These are phyloP conservation scores for Hypercompe scribonia DNA, from an alignment of 2,888 invertebrate species.

Conservation along the genomic window DNA sequence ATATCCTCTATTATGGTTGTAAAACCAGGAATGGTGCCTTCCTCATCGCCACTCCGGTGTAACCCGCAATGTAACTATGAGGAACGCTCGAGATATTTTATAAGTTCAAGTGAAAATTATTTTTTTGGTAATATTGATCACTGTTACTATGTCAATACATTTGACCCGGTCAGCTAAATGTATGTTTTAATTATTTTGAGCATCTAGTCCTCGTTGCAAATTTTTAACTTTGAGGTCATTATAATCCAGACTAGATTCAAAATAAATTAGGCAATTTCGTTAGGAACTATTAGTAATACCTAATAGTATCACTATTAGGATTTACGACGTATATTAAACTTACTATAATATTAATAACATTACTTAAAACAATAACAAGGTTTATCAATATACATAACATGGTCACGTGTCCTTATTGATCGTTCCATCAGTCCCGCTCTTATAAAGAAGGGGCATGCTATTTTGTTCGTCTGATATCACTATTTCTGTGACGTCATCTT, in stretches of 20 bases:
- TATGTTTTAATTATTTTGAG: background rate
- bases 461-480: conserved; percentile 67
- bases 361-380: conserved; percentile 5
- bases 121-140: no score
- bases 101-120: no score
- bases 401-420: conserved; percentile 68
- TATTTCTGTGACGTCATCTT: conserved; percentile 71
- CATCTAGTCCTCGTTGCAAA: background rate
- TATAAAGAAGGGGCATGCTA: conserved; percentile 57
- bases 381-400: conserved; percentile 11
- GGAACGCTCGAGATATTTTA: no score
- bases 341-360: conserved; percentile 23
- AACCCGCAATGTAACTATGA: no score
- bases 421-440: conserved; percentile 45
- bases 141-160: no score
- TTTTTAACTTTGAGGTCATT: background rate
- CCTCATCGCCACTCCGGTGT: no score
- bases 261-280: conserved; percentile 19
- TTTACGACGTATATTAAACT: conserved; percentile 23
- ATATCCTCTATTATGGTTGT: no score
- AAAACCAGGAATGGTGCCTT: no score
- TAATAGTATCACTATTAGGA: background rate
- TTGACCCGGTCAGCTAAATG: no score
- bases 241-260: background rate
- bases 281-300: conserved; percentile 38